phyloP scores from a whole-genome alignment of 2,797 vertebrate species.

The Gymnothorax javanicus region DNA sequence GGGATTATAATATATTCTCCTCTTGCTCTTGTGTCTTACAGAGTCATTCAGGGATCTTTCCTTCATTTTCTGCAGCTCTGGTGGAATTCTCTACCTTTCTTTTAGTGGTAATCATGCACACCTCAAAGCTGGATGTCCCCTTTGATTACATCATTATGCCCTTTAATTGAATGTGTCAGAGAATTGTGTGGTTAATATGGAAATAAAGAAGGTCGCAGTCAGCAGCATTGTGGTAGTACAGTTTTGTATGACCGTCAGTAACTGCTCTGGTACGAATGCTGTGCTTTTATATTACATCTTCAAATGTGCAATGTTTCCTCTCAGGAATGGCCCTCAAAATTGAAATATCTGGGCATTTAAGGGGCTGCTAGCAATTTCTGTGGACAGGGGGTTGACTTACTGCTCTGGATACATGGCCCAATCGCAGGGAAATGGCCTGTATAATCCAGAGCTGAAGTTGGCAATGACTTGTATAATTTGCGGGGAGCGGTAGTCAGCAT shows the following conservation, averaged over 20 bases:
- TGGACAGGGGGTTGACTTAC: neutral
- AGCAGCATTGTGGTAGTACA: neutral
- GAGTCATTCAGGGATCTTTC: neutral
- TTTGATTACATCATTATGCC: neutral
- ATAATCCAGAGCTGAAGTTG: neutral
- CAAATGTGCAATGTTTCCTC: neutral
- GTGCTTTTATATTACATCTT: neutral
- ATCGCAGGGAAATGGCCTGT: neutral
- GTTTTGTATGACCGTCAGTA: neutral
- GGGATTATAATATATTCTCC: conserved; percentile 12
- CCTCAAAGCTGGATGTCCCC: neutral
- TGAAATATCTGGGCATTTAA: neutral
- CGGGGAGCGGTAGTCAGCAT: neutral
- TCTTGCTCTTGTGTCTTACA: neutral
- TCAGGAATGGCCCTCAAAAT: neutral
- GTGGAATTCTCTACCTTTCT: neutral
- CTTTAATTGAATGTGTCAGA: neutral
- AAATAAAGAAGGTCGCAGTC: neutral
- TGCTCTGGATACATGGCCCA: neutral
- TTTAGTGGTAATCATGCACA: neutral
- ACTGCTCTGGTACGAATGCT: neutral
- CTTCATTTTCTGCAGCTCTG: neutral
- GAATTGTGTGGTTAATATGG: neutral
- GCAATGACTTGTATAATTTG: neutral
- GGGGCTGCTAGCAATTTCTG: neutral